Base-by-base conservation (phyloP, 64 coral and sea anemone species). In the Acropora tenuis region DNA sequence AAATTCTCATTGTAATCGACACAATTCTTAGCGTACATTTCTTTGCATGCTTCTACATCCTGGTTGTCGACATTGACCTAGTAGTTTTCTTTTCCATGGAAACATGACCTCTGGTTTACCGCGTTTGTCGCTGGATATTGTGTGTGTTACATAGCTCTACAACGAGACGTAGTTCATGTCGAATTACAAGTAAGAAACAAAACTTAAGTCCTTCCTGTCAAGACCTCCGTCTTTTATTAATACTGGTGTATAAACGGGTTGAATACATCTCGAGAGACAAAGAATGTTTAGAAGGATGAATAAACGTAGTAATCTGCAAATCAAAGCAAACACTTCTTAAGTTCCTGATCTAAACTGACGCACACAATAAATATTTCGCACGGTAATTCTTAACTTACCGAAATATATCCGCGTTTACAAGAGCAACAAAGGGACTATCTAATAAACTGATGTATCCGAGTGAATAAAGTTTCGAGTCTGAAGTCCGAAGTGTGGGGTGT, bases 31-130 rank as follows among this genome's bases (percentile, higher is more conserved):
- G n/a, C 68, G 12, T 74, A 73, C 43, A 72, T 48, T 6, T 72
- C 43, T 72, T 15, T 19, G 45, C 84, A 87, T 47, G 43, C 30
- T 68, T 30, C 41, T 47, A 87, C 43, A 73, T 87, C 84, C 66
- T 48, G 17, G 15, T 16, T 43, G 19, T 87, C 84, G 1, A 72
- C 68, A 45, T 48, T 85, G n/a, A n/a, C n/a, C n/a, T n/a, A n/a
- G n/a, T n/a, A n/a, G n/a, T n/a, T n/a, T n/a, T n/a, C n/a, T n/a
- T n/a, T n/a, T n/a, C n/a, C n/a, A n/a, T n/a, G n/a, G n/a, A n/a
- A n/a, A n/a, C n/a, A n/a, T n/a, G n/a, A n/a, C n/a, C n/a, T n/a
- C 83, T 43, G 83, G 83, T 71, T 86, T 86, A 41, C 83, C 75
- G 59, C 78, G 50, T 55, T 41, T 89, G 50, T 77, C 73, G 53